Evolutionary conservation across 1,140 invertebrate species (phyloP).

Genomic region (Drosophila elegans): DNA sequence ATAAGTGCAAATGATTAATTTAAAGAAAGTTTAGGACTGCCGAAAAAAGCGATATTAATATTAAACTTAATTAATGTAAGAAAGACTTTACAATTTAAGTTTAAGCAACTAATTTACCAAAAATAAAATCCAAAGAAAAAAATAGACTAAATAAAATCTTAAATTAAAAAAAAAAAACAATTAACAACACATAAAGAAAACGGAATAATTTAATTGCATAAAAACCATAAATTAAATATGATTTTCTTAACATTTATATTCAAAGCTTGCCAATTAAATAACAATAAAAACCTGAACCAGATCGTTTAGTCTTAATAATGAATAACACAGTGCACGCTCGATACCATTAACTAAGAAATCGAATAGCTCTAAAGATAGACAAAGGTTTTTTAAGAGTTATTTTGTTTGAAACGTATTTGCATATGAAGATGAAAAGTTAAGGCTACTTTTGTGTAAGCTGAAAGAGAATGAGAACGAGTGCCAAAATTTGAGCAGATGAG

Average conservation of each 20-base stretch:
- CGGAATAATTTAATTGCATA: too few species aligned
- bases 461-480: slow-evolving; percentile 39
- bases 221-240: background rate
- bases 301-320: slow-evolving; percentile 1
- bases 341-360: slow-evolving; percentile 7
- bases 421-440: slow-evolving; percentile 20
- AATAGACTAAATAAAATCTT: background rate
- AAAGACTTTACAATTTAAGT: too few species aligned
- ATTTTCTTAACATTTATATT: background rate
- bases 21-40: too few species aligned
- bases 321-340: background rate
- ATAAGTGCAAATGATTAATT: too few species aligned
- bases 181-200: background rate
- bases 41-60: too few species aligned
- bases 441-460: slow-evolving; percentile 11
- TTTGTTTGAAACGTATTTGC: slow-evolving; percentile 16
- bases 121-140: too few species aligned
- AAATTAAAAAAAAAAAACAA: background rate
- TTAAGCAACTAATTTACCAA: too few species aligned
- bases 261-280: slow-evolving; percentile 13
- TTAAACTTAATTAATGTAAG: too few species aligned
- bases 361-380: background rate
- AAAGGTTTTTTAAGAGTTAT: background rate
- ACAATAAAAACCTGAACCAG: slow-evolving; percentile 10
- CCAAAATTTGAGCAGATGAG: slow-evolving; percentile 27